phyloP scores from a whole-genome alignment of 2,113 vertebrate species.

The Paradisaea rubra region DNA sequence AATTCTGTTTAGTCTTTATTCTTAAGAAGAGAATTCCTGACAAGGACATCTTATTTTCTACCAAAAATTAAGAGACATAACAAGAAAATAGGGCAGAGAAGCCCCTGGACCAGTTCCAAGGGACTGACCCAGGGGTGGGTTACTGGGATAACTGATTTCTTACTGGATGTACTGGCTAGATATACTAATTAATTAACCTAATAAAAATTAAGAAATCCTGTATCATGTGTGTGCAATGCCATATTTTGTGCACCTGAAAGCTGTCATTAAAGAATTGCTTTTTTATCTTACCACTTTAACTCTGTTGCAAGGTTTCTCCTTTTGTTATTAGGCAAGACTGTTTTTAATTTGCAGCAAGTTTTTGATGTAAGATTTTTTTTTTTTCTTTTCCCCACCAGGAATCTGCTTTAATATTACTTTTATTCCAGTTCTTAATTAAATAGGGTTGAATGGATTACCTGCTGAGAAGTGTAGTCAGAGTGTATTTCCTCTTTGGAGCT shows the following conservation, averaged over 20 bases:
- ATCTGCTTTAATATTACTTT: slow-evolving; percentile 28
- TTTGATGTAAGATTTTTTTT: neutral
- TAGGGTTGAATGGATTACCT: slow-evolving; percentile 51
- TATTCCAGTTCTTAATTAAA: slow-evolving; percentile 55
- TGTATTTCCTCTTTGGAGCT: slow-evolving; percentile 30
- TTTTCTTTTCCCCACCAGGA: slow-evolving; percentile 6
- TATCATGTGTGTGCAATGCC: fast-evolving
- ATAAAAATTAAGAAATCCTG: neutral
- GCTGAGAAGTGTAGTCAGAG: slow-evolving; percentile 34
- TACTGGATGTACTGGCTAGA: neutral
- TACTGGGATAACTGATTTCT: neutral
- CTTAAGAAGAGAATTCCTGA: neutral
- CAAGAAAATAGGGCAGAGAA: neutral
- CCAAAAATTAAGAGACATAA: neutral
- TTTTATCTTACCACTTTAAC: neutral
- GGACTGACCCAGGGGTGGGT: neutral
- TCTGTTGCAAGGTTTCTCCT: neutral
- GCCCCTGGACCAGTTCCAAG: neutral
- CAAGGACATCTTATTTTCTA: neutral
- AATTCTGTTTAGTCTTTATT: neutral
- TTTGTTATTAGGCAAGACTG: neutral
- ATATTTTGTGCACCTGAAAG: neutral
- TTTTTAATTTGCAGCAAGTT: neutral
- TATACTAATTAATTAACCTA: neutral
- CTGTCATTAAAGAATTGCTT: neutral